Percentiles rank a stretch among this genome's conserved stretches.
phyloP scores from a whole-genome alignment of 2,888 invertebrate species.

The Sesia bembeciformis region DNA sequence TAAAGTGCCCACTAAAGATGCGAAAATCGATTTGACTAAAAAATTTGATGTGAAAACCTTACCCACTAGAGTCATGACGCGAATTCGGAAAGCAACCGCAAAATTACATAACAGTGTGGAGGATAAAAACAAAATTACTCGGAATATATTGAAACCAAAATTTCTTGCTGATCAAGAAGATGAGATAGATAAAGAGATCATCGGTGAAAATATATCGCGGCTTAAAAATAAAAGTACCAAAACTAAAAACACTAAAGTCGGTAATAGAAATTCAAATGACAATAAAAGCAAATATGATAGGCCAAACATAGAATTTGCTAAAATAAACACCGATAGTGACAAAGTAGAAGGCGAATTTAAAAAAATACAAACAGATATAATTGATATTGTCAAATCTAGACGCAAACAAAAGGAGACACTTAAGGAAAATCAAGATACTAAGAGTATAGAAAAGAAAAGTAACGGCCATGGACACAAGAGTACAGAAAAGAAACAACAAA shows the following conservation, averaged over 20 bases:
- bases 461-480: background rate
- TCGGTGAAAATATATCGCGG: conserved; percentile 42
- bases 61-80: conserved; percentile 44
- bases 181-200: conserved; percentile 40
- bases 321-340: too few relatives aligned
- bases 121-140: conserved; percentile 13
- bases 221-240: conserved; percentile 26
- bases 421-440: background rate
- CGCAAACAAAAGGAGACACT: background rate
- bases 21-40: conserved; percentile 40
- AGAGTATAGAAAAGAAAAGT: conserved; percentile 1
- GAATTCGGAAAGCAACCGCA: conserved; percentile 46
- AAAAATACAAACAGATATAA: too few relatives aligned
- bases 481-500: background rate
- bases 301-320: too few relatives aligned
- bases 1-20: conserved; percentile 18
- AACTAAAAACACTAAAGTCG: conserved; percentile 1
- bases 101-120: conserved; percentile 26
- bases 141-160: conserved; percentile 32
- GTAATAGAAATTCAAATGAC: background rate
- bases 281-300: background rate
- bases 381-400: background rate
- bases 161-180: conserved; percentile 38
- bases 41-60: conserved; percentile 34
- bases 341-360: too few relatives aligned